phyloP scores from a whole-genome alignment of 2,888 invertebrate species.

The Lasioglossum marginatum region DNA sequence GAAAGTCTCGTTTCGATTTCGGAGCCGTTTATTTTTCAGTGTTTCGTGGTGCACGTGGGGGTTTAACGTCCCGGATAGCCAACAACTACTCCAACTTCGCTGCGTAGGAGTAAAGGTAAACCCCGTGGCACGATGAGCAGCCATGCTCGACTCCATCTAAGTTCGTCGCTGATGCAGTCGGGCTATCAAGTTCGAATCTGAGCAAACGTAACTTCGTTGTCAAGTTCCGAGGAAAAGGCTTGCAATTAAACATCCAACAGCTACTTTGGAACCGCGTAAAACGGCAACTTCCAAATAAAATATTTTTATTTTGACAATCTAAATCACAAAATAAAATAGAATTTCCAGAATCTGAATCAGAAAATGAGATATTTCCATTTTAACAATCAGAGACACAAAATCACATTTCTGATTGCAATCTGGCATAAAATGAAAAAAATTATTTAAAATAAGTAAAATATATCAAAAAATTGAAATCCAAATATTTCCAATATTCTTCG shows the following conservation, averaged over 20 bases:
- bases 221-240: conserved; percentile 56
- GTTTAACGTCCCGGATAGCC: conserved; percentile 17
- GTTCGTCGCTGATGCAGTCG: conserved; percentile 38
- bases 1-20: conserved; percentile 18
- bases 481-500: background rate
- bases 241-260: conserved; percentile 53
- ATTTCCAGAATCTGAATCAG: no score
- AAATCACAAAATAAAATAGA: no score
- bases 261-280: conserved; percentile 49
- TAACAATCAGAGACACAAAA: no score
- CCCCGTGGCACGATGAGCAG: conserved; percentile 20
- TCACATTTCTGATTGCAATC: no score
- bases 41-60: conserved; percentile 1
- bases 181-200: conserved; percentile 68
- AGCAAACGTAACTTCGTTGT: conserved; percentile 65
- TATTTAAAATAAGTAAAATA: no score
- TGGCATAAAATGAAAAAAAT: no score
- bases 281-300: background rate
- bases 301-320: no score
- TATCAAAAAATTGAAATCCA: background rate
- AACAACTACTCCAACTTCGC: conserved; percentile 52
- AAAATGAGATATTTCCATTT: no score
- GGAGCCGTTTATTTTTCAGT: conserved; percentile 35
- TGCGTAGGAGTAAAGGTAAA: conserved; percentile 75
- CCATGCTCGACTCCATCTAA: conserved; percentile 52